Evolutionary conservation across 1,140 invertebrate genomes (phyloP), one percentile per base, ranked within the genome.

Genomic region (Calliopsis andreniformis): DNA sequence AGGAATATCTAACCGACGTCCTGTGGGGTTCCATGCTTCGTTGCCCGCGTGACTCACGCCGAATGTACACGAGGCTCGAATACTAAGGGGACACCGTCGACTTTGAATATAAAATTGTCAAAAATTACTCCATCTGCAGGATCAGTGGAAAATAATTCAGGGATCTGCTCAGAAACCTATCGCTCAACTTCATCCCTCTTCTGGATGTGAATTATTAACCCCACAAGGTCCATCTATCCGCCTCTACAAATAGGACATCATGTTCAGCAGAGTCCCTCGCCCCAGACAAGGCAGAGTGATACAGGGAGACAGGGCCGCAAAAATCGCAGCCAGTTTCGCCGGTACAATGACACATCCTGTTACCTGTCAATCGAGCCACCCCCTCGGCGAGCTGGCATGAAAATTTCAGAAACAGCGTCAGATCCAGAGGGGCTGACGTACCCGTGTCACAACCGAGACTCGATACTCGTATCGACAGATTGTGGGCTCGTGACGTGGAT

Each of bases 31-130:
- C 69, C 67, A 69, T 67, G 84, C 72, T 84, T 79, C 56, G 72
- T 76, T 82, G 85, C 64, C 79, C 83, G 51, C 78, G 72, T 85
- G 85, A 86, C 79, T 87, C 83, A 82, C 76, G 49, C 68, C 58
- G 66, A 80, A 68, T 70, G 71, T 32, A 59, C 72, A 32, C 47
- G 67, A 58, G 42, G 25, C 18, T 56, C 35, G n/a, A n/a, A n/a
- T n/a, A n/a, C n/a, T n/a, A n/a, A n/a, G n/a, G n/a, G n/a, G n/a
- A n/a, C n/a, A n/a, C n/a, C n/a, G n/a, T n/a, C n/a, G n/a, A n/a
- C n/a, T n/a, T n/a, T n/a, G n/a, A n/a, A n/a, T n/a, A n/a, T n/a
- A n/a, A n/a, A n/a, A n/a, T n/a, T n/a, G n/a, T n/a, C n/a, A n/a
- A n/a, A n/a, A n/a, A n/a, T n/a, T n/a, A n/a, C n/a, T n/a, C n/a